phyloP scores from a whole-genome alignment of 2,797 vertebrate species.

The Parambassis ranga region DNA sequence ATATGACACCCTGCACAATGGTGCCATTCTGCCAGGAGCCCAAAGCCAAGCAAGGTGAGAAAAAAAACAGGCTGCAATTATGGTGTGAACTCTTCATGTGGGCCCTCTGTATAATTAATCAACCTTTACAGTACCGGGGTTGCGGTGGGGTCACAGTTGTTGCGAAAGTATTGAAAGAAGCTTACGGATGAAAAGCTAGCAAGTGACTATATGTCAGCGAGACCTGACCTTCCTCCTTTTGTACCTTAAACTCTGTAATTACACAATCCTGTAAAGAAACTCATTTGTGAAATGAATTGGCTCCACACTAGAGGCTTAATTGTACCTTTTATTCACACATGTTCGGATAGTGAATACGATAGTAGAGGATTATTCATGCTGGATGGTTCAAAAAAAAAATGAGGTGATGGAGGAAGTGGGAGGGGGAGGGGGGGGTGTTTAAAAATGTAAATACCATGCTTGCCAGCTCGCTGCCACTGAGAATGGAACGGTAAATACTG shows the following conservation, averaged over 20 bases:
- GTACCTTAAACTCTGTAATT: conserved; percentile 39
- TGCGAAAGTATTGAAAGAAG: conserved; percentile 21
- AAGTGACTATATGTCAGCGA: conserved; percentile 21
- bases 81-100: conserved; percentile 4
- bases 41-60: conserved; percentile 20
- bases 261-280: conserved; percentile 20
- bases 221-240: conserved; percentile 13
- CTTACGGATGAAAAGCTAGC: conserved; percentile 39
- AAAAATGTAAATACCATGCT: conserved; percentile 23
- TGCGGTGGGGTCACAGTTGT: conserved; percentile 23
- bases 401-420: background rate
- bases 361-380: background rate
- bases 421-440: background rate
- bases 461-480: conserved; percentile 8
- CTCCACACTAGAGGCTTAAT: background rate
- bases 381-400: too few relatives aligned
- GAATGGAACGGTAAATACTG: conserved; percentile 5
- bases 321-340: conserved; percentile 1
- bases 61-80: conserved; percentile 39
- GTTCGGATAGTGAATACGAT: background rate
- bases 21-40: conserved; percentile 31
- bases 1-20: conserved; percentile 25
- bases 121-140: conserved; percentile 39
- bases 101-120: conserved; percentile 51
- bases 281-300: conserved; percentile 52